These are phyloP conservation scores for Oophaga sylvatica DNA, from an alignment of 2,797 vertebrate genomes.

Conservation along the genomic window DNA sequence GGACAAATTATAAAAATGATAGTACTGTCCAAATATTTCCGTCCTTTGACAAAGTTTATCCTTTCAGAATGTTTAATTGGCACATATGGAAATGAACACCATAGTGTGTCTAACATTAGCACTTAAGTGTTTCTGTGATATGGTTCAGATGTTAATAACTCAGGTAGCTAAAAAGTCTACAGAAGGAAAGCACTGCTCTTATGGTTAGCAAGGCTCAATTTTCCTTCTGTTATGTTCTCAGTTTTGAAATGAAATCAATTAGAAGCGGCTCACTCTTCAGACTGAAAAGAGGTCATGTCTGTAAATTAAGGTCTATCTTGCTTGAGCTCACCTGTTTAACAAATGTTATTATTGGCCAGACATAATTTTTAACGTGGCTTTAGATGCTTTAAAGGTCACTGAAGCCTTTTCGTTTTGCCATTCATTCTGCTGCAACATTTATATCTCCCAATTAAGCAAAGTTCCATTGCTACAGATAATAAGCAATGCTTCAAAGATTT, in stretches of 20 bases:
- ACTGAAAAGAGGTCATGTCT: constrained; percentile 45
- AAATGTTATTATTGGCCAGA: constrained; percentile 49
- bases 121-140: neutral
- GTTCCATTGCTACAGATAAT: constrained; percentile 25
- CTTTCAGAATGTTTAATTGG: neutral
- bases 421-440: constrained; percentile 30
- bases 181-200: neutral
- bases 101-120: neutral
- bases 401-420: constrained; percentile 25
- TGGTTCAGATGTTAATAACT: neutral
- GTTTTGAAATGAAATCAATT: constrained; percentile 45
- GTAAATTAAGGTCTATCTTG: constrained; percentile 38
- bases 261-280: constrained; percentile 33
- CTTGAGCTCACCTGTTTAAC: constrained; percentile 20
- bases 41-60: too few species aligned
- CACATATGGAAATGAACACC: neutral
- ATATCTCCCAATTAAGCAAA: constrained; percentile 30
- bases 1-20: too few species aligned
- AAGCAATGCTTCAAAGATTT: constrained; percentile 30
- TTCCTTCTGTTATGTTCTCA: constrained; percentile 23
- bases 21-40: too few species aligned
- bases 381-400: constrained; percentile 26
- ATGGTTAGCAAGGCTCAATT: constrained; percentile 2
- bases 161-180: neutral
- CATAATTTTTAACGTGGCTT: constrained; percentile 24